Percentiles rank a stretch among this genome's conserved stretches.
These are phyloP conservation scores for Synergus umbraculus DNA, from an alignment of 2,888 invertebrate genomes.

Conservation along the genomic window DNA sequence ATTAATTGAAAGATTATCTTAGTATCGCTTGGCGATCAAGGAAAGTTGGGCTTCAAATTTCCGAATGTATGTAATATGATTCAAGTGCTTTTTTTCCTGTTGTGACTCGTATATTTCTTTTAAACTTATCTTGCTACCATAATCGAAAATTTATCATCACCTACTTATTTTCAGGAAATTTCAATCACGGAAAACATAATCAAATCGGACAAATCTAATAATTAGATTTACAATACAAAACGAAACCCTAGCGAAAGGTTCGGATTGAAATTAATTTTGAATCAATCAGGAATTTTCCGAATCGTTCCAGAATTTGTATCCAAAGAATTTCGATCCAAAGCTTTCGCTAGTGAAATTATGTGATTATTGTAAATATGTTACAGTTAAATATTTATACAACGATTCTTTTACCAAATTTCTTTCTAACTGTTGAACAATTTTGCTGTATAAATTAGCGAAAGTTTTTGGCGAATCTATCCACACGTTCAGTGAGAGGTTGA, in stretches of 20 bases:
- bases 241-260: too few relatives aligned
- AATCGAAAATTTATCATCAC: conserved; percentile 1
- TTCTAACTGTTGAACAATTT: not conserved
- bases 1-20: too few relatives aligned
- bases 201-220: too few relatives aligned
- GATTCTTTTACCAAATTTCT: conserved; percentile 12
- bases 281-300: too few relatives aligned
- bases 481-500: not conserved
- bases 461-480: conserved; percentile 1
- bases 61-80: not conserved
- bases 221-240: not conserved
- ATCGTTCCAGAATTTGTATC: too few relatives aligned
- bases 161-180: not conserved
- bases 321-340: too few relatives aligned
- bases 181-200: conserved; percentile 9
- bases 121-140: conserved; percentile 15
- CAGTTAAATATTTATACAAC: not conserved
- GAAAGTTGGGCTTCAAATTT: not conserved
- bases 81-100: conserved; percentile 7
- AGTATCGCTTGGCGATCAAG: too few relatives aligned
- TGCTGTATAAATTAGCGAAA: conserved; percentile 9
- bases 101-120: not conserved
- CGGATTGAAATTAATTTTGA: too few relatives aligned
- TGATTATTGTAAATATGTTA: not conserved
- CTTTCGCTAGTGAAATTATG: not conserved